phyloP scores from a whole-genome alignment of 2,888 invertebrate genomes.

The Ophioninae sp. region DNA sequence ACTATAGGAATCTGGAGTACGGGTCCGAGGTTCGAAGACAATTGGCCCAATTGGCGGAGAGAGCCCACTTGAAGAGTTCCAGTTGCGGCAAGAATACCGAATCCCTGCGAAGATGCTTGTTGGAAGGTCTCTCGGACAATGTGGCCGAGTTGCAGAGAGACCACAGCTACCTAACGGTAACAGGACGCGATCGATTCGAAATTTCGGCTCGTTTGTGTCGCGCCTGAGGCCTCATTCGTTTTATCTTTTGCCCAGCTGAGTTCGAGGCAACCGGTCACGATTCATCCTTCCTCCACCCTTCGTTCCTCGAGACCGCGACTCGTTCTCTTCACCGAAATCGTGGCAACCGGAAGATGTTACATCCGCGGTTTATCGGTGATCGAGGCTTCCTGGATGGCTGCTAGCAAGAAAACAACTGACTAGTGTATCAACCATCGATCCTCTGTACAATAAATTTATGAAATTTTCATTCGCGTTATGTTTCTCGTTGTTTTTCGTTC shows the following conservation, averaged over 20 bases:
- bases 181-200: not conserved
- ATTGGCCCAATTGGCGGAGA: constrained; percentile 82
- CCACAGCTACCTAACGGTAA: constrained; percentile 86
- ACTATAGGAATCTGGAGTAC: constrained; percentile 90
- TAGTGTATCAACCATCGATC: no score
- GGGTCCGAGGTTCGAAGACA: constrained; percentile 92
- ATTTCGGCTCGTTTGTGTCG: not conserved
- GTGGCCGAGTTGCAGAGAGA: constrained; percentile 91
- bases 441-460: no score
- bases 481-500: no score
- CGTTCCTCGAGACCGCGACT: constrained; percentile 88
- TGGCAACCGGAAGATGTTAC: constrained; percentile 92
- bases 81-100: constrained; percentile 77
- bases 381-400: constrained; percentile 89
- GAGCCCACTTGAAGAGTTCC: constrained; percentile 77
- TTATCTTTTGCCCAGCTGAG: constrained; percentile 81
- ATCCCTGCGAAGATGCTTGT: constrained; percentile 86
- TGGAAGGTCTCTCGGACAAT: constrained; percentile 92
- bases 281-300: constrained; percentile 93
- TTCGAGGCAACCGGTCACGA: constrained; percentile 86
- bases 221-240: constrained; percentile 9
- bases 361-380: constrained; percentile 90
- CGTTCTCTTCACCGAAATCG: constrained; percentile 92
- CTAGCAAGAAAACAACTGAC: not conserved
- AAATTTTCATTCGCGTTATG: no score